Percentiles rank a stretch among this genome's conserved stretches.
Conservation (phyloP, 92 coral and sea anemone species). For the Diadumene lineata region DNA sequence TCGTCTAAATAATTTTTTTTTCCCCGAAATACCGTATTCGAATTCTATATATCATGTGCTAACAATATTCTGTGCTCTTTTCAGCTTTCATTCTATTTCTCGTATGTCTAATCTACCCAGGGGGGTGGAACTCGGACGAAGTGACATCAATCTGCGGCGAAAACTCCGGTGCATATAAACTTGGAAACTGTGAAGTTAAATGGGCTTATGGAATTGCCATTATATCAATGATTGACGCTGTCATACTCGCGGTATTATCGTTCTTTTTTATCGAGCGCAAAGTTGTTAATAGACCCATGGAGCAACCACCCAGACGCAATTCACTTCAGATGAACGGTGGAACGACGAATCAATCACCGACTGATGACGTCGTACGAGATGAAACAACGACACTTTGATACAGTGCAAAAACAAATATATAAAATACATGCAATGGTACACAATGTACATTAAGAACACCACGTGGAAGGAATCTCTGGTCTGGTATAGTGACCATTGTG, state of each 20-base stretch:
- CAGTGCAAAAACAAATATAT: background rate
- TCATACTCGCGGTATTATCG: constrained; percentile 80
- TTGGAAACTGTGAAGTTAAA: constrained; percentile 79
- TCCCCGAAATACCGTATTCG: too few relatives aligned
- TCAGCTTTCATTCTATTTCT: constrained; percentile 75
- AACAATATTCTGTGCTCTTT: background rate
- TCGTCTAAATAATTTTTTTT: too few relatives aligned
- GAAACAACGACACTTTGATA: background rate
- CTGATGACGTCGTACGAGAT: background rate
- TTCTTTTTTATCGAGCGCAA: constrained; percentile 80
- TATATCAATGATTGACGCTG: constrained; percentile 84
- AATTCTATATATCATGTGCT: background rate
- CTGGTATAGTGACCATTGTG: too few relatives aligned
- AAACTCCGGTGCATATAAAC: constrained; percentile 65
- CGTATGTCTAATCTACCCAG: constrained; percentile 81
- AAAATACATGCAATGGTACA: background rate
- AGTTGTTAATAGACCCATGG: constrained; percentile 36
- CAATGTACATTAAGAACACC: too few relatives aligned
- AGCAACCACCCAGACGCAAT: background rate
- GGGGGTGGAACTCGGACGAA: constrained; percentile 82
- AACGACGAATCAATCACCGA: background rate
- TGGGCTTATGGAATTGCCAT: constrained; percentile 93
- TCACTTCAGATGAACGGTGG: constrained; percentile 21
- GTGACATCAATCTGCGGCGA: constrained; percentile 78
- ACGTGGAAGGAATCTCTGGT: too few relatives aligned